Base-by-base conservation (phyloP, 2,113 vertebrate species). In the Bos javanicus region DNA sequence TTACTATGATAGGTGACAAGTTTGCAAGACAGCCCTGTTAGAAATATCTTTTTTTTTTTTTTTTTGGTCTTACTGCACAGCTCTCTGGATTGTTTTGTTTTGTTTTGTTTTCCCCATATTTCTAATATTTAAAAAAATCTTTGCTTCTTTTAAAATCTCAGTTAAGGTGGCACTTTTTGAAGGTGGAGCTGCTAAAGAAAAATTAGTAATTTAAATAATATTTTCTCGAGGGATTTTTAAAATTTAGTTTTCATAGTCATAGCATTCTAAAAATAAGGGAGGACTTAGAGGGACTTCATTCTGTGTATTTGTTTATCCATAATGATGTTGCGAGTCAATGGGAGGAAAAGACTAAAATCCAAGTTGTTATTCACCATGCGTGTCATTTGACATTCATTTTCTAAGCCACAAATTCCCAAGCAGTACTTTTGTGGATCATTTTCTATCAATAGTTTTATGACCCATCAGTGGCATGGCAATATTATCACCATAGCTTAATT, bases 321-420 rank as follows among this genome's bases (percentile, higher is more conserved):
- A 3, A 78, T 52, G 16, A 46, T 33, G 39, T 64, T 7, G 8
- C 2, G 81, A 90, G 26, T 46, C 50, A 76, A 83, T 21, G 14
- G 15, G 8, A 67, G 10, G n/a, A 48, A 86, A 71, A 56, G 10
- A 62, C 1, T 59, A 56, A 56, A 86, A 92, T 87, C 59, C 25
- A 64, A 60, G 0, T 46, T 71, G 10, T 39, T 39, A 81, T 56
- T 94, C 87, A 9, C 16, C 48, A 2, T 85, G 6, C 4, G 50
- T 52, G 14, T 19, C 48, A 95, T 90, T 23, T 82, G 25, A 36
- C n/a, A 64, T 76, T 94, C n/a, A 87, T 93, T 95, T 97, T 93
- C n/a, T 78, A n/a, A 39, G 17, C 5, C 59, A 52, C 36, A 48
- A 80, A 84, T 94, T 87, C 15, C 33, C 11, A 96, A 93, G 46